Evolutionary conservation across 2,113 vertebrate species (phyloP), one percentile per base, ranked within the genome.

Genomic region (Agelaius tricolor): DNA sequence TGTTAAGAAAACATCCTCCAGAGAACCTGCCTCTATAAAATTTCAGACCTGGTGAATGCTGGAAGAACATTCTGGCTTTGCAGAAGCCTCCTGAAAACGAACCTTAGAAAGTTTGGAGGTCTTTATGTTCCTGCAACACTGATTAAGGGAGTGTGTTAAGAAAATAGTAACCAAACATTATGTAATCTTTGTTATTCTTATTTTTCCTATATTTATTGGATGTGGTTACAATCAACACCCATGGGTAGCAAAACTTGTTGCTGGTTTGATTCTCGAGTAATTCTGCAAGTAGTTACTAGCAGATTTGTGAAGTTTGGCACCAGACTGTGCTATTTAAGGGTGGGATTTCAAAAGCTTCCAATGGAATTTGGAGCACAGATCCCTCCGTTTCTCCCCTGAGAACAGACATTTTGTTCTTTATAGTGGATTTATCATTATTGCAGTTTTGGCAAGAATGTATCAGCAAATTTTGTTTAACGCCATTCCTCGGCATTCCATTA

Each of bases 241-340:
- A 52, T n/a, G 54, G 31, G 31, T 76, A 89, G 58, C 49, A 92
- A 84, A 97, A 78, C 52, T 75, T 90, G 54, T 77, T 96, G 75
- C 28, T 90, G 24, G 10, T 96, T 94, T 94, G 84, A 81, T 79
- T 92, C 55, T 84, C 0, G 0, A 21, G 27, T 87, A 69, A 67
- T 94, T 97, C 85, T 92, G 62, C 83, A 87, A 89, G 63, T 51
- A 67, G 68, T 81, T 95, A 75, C 44, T 75, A 92, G 93, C 57
- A 87, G 43, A 65, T 63, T 67, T 84, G 49, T 85, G 58, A 93
- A 90, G 59, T 87, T 92, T 96, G 82, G 77, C 87, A 59, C 35
- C 9, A 11, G 37, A 43, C 35, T 63, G 3, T 51, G 26, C 31
- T 88, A 19, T 79, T 80, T 83, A 58, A 91, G 63, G 75, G 68